Evolutionary conservation across 1,140 invertebrate genomes (phyloP).

Genomic region (Araneus ventricosus): DNA sequence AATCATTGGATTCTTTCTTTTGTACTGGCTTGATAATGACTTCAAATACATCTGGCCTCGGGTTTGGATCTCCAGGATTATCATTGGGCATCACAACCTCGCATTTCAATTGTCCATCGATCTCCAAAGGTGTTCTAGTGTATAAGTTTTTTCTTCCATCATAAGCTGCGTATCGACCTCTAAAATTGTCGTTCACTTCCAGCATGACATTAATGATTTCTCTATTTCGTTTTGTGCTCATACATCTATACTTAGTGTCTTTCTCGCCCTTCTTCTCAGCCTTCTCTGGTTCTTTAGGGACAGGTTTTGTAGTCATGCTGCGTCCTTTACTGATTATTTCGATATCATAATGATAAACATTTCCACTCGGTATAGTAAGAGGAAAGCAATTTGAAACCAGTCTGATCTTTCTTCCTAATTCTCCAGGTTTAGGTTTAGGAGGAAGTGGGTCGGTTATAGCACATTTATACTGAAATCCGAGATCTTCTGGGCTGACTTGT

Average conservation of each 20-base stretch:
- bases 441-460: background rate
- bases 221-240: constrained; percentile 61
- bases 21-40: constrained; percentile 60
- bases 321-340: constrained; percentile 54
- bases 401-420: background rate
- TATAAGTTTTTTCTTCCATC: constrained; percentile 73
- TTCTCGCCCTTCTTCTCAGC: background rate
- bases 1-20: constrained; percentile 50
- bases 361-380: constrained; percentile 38
- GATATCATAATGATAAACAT: constrained; percentile 72
- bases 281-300: background rate
- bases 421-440: constrained; percentile 39
- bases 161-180: constrained; percentile 50
- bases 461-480: constrained; percentile 50
- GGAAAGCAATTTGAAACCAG: constrained; percentile 57
- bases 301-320: background rate
- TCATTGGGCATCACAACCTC: background rate
- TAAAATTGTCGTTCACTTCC: background rate
- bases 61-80: background rate
- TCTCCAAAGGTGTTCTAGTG: constrained; percentile 42
- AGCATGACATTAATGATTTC: constrained; percentile 53
- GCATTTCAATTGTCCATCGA: background rate
- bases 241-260: constrained; percentile 44
- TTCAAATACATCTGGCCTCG: constrained; percentile 22
- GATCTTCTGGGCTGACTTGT: background rate